These are phyloP conservation scores for Agrilus cyanescens DNA, from an alignment of 2,888 invertebrate species.

Conservation along the genomic window DNA sequence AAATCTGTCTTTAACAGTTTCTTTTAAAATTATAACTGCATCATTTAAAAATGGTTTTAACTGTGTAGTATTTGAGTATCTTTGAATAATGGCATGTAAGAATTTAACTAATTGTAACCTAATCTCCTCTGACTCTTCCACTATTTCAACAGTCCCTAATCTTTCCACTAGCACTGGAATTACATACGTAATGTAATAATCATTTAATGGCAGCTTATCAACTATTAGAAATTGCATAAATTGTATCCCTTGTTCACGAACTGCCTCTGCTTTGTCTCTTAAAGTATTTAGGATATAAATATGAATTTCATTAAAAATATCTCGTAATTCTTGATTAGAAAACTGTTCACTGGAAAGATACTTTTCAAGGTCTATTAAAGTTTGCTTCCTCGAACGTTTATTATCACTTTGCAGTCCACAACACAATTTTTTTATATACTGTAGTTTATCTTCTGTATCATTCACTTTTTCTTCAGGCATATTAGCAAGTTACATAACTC, in stretches of 20 bases:
- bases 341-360: conserved; percentile 36
- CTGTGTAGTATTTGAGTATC: conserved; percentile 47
- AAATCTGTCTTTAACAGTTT: conserved; percentile 64
- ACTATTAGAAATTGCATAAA: conserved; percentile 45
- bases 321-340: conserved; percentile 31
- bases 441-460: conserved; percentile 9
- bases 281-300: conserved; percentile 36
- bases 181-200: conserved; percentile 63
- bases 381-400: conserved; percentile 44
- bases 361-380: conserved; percentile 42
- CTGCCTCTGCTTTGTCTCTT: conserved; percentile 50
- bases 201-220: conserved; percentile 47
- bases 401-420: conserved; percentile 45
- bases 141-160: conserved; percentile 62
- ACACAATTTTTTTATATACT: conserved; percentile 24
- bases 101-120: conserved; percentile 56
- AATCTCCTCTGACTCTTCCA: conserved; percentile 70
- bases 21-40: conserved; percentile 57
- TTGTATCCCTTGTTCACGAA: conserved; percentile 46
- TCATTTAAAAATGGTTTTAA: conserved; percentile 63
- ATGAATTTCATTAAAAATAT: conserved; percentile 35
- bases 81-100: conserved; percentile 51
- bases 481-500: no score
- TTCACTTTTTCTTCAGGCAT: no score
- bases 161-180: conserved; percentile 65